phyloP scores from a whole-genome alignment of 2,797 vertebrate species.

The Tauraco hartlaubi region DNA sequence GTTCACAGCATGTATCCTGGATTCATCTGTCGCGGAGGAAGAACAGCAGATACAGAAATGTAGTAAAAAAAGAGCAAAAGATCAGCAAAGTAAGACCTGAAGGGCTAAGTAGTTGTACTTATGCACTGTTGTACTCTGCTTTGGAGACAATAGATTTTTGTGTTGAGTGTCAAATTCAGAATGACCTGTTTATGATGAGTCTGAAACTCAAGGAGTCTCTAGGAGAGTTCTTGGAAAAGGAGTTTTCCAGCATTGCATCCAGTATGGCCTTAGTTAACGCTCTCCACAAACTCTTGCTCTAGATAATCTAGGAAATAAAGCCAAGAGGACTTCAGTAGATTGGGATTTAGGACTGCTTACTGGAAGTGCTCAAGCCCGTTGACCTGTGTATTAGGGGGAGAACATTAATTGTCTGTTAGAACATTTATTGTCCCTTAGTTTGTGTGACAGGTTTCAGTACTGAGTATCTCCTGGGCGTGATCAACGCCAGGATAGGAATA shows the following conservation, averaged over 20 bases:
- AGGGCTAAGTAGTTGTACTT: not conserved
- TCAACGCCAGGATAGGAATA: not conserved
- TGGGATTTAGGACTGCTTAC: not conserved
- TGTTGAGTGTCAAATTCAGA: not conserved
- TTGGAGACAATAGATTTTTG: not conserved
- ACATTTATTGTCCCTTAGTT: not conserved
- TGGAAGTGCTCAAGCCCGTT: not conserved
- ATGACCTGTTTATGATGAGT: not conserved
- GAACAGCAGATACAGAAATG: constrained; percentile 84
- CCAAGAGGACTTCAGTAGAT: not conserved
- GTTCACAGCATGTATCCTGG: constrained; percentile 85
- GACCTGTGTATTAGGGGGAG: not conserved
- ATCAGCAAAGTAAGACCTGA: constrained; percentile 87
- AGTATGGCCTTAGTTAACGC: not conserved
- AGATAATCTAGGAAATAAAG: not conserved
- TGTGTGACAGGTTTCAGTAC: not conserved
- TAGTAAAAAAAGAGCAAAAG: constrained; percentile 77
- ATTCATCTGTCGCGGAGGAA: constrained; percentile 77
- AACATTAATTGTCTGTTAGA: too few relatives aligned
- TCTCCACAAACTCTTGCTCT: not conserved
- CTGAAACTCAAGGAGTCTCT: not conserved
- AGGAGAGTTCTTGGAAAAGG: not conserved
- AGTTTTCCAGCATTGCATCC: not conserved
- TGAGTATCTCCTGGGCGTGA: not conserved
- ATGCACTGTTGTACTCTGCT: fast-evolving